These are phyloP conservation scores for Idris sp. DNA, from an alignment of 1,140 invertebrate genomes.

Conservation along the genomic window DNA sequence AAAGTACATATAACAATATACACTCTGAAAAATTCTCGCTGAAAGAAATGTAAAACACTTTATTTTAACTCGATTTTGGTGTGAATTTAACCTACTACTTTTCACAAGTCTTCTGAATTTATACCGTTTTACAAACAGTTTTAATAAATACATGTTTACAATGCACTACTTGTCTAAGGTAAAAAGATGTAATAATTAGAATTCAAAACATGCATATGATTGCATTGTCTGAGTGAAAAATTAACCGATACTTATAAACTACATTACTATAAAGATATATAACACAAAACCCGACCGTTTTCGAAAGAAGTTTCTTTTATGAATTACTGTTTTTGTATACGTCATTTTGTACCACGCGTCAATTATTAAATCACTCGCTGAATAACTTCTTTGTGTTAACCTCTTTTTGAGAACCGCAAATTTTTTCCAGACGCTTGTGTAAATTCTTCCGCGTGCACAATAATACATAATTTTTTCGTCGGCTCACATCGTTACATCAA, in stretches of 20 bases:
- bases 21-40: too few relatives aligned
- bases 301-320: slow-evolving; percentile 22
- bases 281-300: slow-evolving; percentile 24
- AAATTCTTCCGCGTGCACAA: slow-evolving; percentile 1
- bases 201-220: slow-evolving; percentile 34
- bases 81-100: slow-evolving; percentile 3
- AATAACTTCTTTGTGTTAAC: slow-evolving; percentile 27
- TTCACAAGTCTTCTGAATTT: background rate
- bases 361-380: slow-evolving; percentile 26
- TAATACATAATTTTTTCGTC: slow-evolving; percentile 5
- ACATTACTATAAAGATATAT: too few relatives aligned
- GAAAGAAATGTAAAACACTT: slow-evolving; percentile 1
- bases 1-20: too few relatives aligned
- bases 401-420: slow-evolving; percentile 1
- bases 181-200: slow-evolving; percentile 40
- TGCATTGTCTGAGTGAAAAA: slow-evolving; percentile 27
- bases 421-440: slow-evolving; percentile 1
- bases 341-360: slow-evolving; percentile 10
- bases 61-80: background rate
- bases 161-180: slow-evolving; percentile 6
- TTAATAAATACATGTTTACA: slow-evolving; percentile 20
- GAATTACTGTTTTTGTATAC: slow-evolving; percentile 28
- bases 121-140: slow-evolving; percentile 21
- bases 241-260: too few relatives aligned
- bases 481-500: slow-evolving; percentile 5